Conservation (phyloP, 2,113 vertebrate genomes). For the Takifugu bimaculatus region DNA sequence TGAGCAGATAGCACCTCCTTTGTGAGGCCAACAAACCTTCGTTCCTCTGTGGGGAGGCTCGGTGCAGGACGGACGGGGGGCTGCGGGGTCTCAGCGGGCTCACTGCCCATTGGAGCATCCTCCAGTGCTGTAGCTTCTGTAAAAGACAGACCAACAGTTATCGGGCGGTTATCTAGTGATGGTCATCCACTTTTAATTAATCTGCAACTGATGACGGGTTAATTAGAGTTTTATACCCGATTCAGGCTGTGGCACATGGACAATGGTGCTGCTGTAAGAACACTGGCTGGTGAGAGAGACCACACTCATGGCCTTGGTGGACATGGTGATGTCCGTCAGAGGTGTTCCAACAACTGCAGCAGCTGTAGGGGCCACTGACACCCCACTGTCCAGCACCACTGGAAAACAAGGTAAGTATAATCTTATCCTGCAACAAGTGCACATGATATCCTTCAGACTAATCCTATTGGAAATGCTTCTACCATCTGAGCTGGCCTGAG, state of each 20-base stretch:
- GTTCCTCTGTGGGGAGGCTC: constrained; percentile 63
- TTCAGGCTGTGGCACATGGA: constrained; percentile 81
- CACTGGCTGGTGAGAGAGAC: constrained; percentile 83
- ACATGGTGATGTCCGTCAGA: constrained; percentile 76
- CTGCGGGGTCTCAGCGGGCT: constrained; percentile 69
- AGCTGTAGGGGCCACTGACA: constrained; percentile 48
- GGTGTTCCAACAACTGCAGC: constrained; percentile 67
- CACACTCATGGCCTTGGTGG: constrained; percentile 79
- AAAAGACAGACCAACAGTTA: background rate
- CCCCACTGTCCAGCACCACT: constrained; percentile 64
- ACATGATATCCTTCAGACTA: no score
- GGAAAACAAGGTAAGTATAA: constrained; percentile 27
- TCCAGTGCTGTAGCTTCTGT: constrained; percentile 80
- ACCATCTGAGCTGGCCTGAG: constrained; percentile 66
- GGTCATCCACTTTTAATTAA: no score
- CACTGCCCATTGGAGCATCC: constrained; percentile 69
- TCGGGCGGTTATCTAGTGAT: no score
- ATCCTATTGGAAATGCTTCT: no score
- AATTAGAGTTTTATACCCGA: constrained; percentile 73
- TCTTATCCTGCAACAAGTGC: no score
- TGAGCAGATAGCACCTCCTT: constrained; percentile 84
- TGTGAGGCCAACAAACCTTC: constrained; percentile 77
- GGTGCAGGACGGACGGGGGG: constrained; percentile 50
- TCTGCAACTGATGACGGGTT: background rate
- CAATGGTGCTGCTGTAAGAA: constrained; percentile 84